Percentiles rank a stretch among this genome's conserved stretches.
Evolutionary conservation across 2,888 invertebrate species (phyloP).

Genomic region (Parnassius mnemosyne): DNA sequence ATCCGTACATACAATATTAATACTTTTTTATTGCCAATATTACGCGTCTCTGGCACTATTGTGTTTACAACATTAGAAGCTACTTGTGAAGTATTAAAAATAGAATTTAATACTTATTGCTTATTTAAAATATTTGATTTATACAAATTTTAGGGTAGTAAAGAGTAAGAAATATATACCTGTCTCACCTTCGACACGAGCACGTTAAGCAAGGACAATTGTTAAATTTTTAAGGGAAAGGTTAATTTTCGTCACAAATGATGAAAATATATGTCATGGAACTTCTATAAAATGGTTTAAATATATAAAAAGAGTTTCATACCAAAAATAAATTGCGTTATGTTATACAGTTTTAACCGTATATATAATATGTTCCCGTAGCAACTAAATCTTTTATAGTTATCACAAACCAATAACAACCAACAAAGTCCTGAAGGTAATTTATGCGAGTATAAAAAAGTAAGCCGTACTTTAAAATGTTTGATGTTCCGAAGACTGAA

Average conservation of each 20-base stretch:
- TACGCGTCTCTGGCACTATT: slow-evolving; percentile 48
- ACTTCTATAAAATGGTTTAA: background rate
- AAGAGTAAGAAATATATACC: slow-evolving; percentile 27
- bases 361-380: slow-evolving; percentile 1
- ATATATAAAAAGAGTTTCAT: background rate
- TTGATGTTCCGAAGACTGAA: too few species aligned
- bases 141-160: slow-evolving; percentile 19
- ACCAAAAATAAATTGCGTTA: slow-evolving; percentile 17
- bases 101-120: slow-evolving; percentile 56
- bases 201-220: slow-evolving; percentile 15
- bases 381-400: slow-evolving; percentile 3
- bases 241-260: background rate
- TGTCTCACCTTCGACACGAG: slow-evolving; percentile 22
- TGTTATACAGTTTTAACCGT: background rate
- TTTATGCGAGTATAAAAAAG: background rate
- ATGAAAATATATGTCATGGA: background rate
- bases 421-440: slow-evolving; percentile 6
- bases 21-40: slow-evolving; percentile 59
- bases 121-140: slow-evolving; percentile 26
- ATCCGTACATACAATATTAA: slow-evolving; percentile 44
- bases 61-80: slow-evolving; percentile 46
- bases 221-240: background rate
- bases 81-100: slow-evolving; percentile 68
- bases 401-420: slow-evolving; percentile 15
- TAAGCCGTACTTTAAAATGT: too few species aligned